These are phyloP conservation scores for Antitype chi DNA, from an alignment of 2,888 invertebrate species.

Conservation along the genomic window DNA sequence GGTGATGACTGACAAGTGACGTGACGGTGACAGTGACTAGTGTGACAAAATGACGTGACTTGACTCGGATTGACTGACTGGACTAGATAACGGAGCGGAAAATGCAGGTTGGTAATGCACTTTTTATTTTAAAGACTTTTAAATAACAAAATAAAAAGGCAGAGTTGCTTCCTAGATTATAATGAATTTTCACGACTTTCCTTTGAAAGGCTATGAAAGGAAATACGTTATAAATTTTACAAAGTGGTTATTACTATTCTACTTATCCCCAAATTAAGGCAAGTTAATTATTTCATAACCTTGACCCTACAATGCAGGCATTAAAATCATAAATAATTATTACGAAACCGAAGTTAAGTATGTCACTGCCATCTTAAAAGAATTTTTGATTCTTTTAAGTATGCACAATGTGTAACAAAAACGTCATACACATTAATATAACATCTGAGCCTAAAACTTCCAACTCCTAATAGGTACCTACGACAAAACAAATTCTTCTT, in stretches of 20 bases:
- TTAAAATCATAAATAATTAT: slow-evolving; percentile 18
- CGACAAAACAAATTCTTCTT: neutral
- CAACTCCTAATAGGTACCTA: neutral
- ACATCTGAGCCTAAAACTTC: neutral
- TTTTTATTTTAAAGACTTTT: slow-evolving; percentile 1
- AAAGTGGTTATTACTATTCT: too few species aligned
- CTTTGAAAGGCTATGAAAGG: neutral
- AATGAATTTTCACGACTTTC: neutral
- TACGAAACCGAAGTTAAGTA: slow-evolving; percentile 25
- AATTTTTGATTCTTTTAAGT: too few species aligned
- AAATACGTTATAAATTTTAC: neutral
- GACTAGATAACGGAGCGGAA: slow-evolving; percentile 55
- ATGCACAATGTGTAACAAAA: neutral
- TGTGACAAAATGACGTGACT: slow-evolving; percentile 72
- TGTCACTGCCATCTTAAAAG: slow-evolving; percentile 27
- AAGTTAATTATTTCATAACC: neutral
- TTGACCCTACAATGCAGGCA: slow-evolving; percentile 2
- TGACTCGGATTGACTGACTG: slow-evolving; percentile 71
- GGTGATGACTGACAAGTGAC: slow-evolving; percentile 70
- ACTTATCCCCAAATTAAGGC: neutral
- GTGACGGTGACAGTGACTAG: slow-evolving; percentile 69
- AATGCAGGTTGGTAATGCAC: slow-evolving; percentile 67
- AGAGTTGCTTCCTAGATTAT: neutral
- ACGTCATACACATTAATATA: neutral
- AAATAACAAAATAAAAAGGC: neutral